phyloP scores from a whole-genome alignment of 1,140 invertebrate genomes.

The Zaprionus africanus region DNA sequence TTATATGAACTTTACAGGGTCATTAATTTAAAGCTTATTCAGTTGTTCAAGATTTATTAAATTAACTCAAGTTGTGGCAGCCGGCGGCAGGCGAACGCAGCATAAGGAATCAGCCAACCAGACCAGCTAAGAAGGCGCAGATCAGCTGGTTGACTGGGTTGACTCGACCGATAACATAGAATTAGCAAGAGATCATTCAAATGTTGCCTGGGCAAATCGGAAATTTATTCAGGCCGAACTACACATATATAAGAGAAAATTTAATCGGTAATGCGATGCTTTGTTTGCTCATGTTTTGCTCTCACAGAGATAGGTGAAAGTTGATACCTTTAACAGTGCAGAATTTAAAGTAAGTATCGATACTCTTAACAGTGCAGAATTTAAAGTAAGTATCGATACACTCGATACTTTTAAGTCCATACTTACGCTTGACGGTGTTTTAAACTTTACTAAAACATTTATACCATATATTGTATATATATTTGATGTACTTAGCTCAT shows the following conservation, averaged over 20 bases:
- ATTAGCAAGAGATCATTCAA: slow-evolving; percentile 9
- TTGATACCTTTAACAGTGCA: no score
- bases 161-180: neutral
- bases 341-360: no score
- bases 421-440: no score
- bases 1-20: slow-evolving; percentile 84
- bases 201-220: neutral
- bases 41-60: slow-evolving; percentile 85
- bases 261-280: no score
- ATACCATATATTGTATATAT: no score
- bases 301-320: no score
- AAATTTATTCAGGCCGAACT: neutral
- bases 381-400: no score
- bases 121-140: slow-evolving; percentile 8
- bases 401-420: no score
- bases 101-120: slow-evolving; percentile 14
- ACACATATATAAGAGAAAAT: neutral
- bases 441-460: no score
- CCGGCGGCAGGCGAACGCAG: slow-evolving; percentile 13
- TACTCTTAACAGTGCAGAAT: no score
- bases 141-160: neutral
- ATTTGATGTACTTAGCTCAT: no score
- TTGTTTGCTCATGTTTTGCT: no score
- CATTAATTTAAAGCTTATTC: slow-evolving; percentile 85
- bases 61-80: slow-evolving; percentile 84